Base-by-base conservation (phyloP, 2,113 vertebrate species). In the Neotragus pygmaeus region DNA sequence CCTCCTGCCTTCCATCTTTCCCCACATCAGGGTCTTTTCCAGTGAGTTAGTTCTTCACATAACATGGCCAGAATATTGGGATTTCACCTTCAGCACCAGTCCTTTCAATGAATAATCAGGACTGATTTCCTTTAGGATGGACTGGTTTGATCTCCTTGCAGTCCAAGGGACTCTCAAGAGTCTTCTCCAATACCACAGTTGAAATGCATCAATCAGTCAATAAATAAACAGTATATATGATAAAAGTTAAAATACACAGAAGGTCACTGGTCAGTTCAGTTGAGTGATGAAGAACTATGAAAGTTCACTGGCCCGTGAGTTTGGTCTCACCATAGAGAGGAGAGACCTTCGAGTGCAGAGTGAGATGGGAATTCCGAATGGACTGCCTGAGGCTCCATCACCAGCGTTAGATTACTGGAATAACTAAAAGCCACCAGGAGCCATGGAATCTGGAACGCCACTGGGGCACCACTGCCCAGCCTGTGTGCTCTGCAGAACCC, bases 201-300 rank as follows among this genome's bases (percentile, higher is more conserved):
- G n/a, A 70, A 70, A 23, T 23, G 5, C 66, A 70, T 39, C n/a
- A 23, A 12, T 70, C 19, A 70, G 3, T 70, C 9, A 11, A 12
- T 36, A 2, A 70, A 23, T 21, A 39, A 70, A 12, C n/a, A 70
- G 36, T 70, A 75, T 19, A 36, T 36, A 70, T 70, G 64, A 75
- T 27, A 17, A 55, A 36, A 57, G 39, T 19, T 77, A 27, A 60
- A 49, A 25, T 19, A 1, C 39, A 15, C 17, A 16, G 51, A 60
- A 21, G 25, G 64, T 25, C 27, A 49, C 28, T 6, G 58, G 53
- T 33, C 30, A 53, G 12, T 51, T 3, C 9, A 19, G 7, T 51
- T 36, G 25, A 27, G 36, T 47, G 25, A 23, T n/a, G 28, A 23
- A 2, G 33, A 12, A 11, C 55, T 30, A 6, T 0, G 0, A 10